Conservation (phyloP, 2,888 invertebrate genomes). For the Lithophane socia region DNA sequence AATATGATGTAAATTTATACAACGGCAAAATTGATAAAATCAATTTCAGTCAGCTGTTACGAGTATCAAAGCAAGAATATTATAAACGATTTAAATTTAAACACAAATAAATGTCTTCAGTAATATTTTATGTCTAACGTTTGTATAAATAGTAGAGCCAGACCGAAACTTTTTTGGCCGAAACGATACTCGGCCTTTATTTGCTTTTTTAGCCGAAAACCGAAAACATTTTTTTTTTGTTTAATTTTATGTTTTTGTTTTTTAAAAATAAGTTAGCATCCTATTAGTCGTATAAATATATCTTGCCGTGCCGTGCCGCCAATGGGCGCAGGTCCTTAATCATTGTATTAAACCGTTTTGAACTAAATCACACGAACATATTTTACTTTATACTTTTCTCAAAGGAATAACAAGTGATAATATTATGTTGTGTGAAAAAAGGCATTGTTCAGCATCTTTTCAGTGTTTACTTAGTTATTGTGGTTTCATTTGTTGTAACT, state of each 20-base stretch:
- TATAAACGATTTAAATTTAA: not conserved
- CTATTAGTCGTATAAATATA: too few relatives aligned
- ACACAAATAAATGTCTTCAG: not conserved
- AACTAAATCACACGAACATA: not conserved
- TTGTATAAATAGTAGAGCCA: not conserved
- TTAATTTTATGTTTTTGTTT: not conserved
- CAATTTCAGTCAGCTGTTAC: constrained; percentile 15
- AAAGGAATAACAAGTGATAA: not conserved
- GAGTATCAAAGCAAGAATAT: constrained; percentile 4
- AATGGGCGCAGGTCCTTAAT: not conserved
- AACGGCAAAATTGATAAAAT: constrained; percentile 8
- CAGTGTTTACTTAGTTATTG: not conserved
- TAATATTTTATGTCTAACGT: not conserved
- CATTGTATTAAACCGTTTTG: too few relatives aligned
- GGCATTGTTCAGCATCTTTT: not conserved
- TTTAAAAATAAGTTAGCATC: not conserved
- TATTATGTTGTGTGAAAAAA: not conserved
- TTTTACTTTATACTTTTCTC: not conserved
- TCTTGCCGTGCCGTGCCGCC: not conserved
- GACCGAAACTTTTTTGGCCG: too few relatives aligned
- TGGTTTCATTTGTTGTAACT: not conserved
- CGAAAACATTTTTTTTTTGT: not conserved
- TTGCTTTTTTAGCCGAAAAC: not conserved
- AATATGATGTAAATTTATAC: constrained; percentile 34
- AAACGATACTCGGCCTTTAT: not conserved